Base-by-base conservation (phyloP, 2,888 invertebrate genomes). In the Marasmarcha lunaedactyla region DNA sequence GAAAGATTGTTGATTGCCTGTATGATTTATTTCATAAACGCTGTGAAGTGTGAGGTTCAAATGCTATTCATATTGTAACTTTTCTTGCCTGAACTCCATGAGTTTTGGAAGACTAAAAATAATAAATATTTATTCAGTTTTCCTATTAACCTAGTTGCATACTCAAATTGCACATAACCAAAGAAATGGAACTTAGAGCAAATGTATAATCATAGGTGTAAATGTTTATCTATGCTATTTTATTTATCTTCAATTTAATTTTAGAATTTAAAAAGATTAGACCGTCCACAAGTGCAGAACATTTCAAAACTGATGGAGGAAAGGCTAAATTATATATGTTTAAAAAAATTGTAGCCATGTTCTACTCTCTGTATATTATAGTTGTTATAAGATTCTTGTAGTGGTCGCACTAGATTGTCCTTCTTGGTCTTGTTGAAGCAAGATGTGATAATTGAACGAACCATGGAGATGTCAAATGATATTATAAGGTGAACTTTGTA, bases 321-420 rank as follows among this genome's bases (percentile, higher is more conserved):
- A 10, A 30, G 30, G 30, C 30, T 30, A 9, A 30, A n/a, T 30
- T 30, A 30, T 11, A 7, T 30, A 11, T 3, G 10, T 2, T 9
- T 15, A 7, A 1, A 33, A 30, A 15, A 33, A 33, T 38, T 33
- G 35, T 70, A 68, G 63, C 72, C 62, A 67, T 64, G 68, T 70
- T 68, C 66, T 72, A 74, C 62, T 71, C 63, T 11, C n/a, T 30
- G 30, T 68, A 74, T 70, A 71, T 62, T 40, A 64, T 78, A 77
- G 78, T 64, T 70, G 59, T 57, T 49, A 54, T 70, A 70, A 66
- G 67, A 70, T 64, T 69, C 63, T 63, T 7, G 60, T 69, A 67
- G 69, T 62, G 63, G 63, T 70, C 68, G 61, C 71, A 71, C 66
- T 59, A 52, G 63, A 68, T 66, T 61, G 68, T 67, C 63, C 64